Conservation (phyloP, 2,113 vertebrate genomes). For the Rhinoptilus africanus region DNA sequence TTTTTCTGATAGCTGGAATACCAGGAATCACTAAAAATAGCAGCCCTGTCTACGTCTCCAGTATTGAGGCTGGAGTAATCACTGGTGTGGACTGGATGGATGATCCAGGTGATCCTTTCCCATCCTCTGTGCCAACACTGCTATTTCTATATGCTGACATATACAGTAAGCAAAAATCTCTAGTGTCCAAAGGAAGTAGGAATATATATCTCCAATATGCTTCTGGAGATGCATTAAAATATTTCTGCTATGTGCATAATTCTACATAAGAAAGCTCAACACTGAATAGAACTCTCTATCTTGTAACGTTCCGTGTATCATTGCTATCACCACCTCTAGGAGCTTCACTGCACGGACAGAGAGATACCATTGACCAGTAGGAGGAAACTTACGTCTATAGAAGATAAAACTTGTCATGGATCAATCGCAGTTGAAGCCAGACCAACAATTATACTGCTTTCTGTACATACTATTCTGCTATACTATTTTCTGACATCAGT, state of each 20-base stretch:
- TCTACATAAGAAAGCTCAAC: background rate
- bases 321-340: background rate
- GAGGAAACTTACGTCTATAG: background rate
- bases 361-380: background rate
- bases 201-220: background rate
- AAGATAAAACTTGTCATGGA: background rate
- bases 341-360: background rate
- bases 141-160: background rate
- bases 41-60: background rate
- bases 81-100: background rate
- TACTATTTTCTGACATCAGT: background rate
- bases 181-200: background rate
- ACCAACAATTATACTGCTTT: background rate
- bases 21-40: background rate
- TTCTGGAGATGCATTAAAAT: background rate
- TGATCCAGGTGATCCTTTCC: background rate
- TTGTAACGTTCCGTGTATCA: background rate
- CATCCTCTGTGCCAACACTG: background rate
- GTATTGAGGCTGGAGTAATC: background rate
- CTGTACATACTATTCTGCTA: no score
- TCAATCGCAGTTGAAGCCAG: background rate
- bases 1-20: background rate
- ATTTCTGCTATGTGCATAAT: background rate
- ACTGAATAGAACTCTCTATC: background rate
- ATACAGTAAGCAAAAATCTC: background rate